phyloP scores from a whole-genome alignment of 2,113 vertebrate genomes.

The Theristicus caerulescens region DNA sequence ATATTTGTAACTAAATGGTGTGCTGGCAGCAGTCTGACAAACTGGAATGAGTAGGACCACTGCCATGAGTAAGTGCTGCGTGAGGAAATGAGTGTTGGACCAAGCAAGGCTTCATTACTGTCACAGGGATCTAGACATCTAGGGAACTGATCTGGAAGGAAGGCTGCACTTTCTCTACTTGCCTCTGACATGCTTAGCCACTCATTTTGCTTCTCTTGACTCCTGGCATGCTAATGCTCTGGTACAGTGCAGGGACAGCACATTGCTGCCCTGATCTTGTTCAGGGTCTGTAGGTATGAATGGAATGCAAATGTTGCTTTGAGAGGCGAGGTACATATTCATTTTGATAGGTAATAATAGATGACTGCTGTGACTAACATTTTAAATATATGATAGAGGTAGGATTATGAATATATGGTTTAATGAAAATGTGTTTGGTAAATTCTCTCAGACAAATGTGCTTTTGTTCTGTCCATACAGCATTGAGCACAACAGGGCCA shows the following conservation, averaged over 20 bases:
- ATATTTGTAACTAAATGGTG: conserved; percentile 4
- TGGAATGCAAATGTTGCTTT: background rate
- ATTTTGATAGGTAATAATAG: background rate
- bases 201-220: background rate
- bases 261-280: background rate
- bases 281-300: background rate
- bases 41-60: background rate
- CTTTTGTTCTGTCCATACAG: conserved; percentile 17
- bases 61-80: background rate
- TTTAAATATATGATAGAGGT: background rate
- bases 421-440: conserved; percentile 5
- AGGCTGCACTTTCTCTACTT: background rate
- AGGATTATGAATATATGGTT: background rate
- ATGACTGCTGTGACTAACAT: background rate
- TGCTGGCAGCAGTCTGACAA: background rate
- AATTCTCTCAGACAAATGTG: background rate
- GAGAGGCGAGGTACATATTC: background rate
- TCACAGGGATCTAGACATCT: background rate
- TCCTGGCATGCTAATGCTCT: rapidly evolving
- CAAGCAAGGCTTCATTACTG: background rate
- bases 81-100: background rate
- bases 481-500: background rate
- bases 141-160: background rate
- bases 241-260: background rate
- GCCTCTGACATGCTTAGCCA: background rate